Conservation (phyloP, 2,797 vertebrate genomes). For the Hydrophis major region DNA sequence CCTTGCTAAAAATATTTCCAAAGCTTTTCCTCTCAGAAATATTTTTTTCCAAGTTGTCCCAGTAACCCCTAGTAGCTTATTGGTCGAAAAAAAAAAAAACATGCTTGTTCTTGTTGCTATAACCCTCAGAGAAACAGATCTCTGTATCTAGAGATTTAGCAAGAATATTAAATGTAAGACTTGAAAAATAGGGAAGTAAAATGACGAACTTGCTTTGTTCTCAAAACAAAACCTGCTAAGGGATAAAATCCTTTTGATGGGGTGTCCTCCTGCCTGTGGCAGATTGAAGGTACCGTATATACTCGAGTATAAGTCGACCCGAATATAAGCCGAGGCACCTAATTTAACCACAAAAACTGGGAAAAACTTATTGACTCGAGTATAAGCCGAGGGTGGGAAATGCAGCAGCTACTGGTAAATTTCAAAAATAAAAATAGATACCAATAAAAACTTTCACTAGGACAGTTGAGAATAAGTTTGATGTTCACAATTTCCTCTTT, state of each 20-base stretch:
- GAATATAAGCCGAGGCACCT: too few relatives aligned
- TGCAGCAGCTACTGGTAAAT: too few relatives aligned
- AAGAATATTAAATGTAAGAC: background rate
- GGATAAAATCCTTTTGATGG: background rate
- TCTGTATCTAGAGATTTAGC: background rate
- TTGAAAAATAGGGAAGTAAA: background rate
- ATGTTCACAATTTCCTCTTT: too few relatives aligned
- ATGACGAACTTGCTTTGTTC: background rate
- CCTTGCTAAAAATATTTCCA: background rate
- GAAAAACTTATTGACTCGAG: too few relatives aligned
- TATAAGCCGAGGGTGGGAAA: too few relatives aligned
- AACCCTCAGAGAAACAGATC: background rate
- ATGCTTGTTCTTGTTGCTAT: background rate
- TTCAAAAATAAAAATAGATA: too few relatives aligned
- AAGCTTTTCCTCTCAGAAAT: background rate
- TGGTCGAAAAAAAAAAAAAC: background rate
- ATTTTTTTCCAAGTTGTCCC: too few relatives aligned
- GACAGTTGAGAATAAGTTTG: too few relatives aligned
- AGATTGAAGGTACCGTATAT: background rate
- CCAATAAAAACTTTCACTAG: too few relatives aligned
- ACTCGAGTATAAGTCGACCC: too few relatives aligned
- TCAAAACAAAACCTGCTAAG: background rate
- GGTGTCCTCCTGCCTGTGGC: background rate
- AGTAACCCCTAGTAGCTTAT: background rate
- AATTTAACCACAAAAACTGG: too few relatives aligned